These are phyloP conservation scores for Neodon shergylaensis DNA, from an alignment of 2,113 vertebrate species.

Conservation along the genomic window DNA sequence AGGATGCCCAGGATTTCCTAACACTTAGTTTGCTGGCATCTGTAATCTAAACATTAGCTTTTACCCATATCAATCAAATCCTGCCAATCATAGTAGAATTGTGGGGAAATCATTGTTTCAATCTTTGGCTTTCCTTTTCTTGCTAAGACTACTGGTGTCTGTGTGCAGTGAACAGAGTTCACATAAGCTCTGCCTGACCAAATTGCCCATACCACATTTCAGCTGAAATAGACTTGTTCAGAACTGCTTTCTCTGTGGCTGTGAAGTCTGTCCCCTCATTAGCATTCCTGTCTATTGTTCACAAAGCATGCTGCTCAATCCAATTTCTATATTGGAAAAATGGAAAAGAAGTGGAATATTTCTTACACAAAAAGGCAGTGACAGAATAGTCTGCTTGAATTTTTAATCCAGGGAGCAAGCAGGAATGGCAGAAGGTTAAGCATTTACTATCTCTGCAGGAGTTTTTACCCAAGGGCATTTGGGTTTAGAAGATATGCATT, in stretches of 20 bases:
- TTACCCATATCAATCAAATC: constrained; percentile 9
- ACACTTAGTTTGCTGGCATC: constrained; percentile 45
- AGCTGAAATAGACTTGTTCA: constrained; percentile 16
- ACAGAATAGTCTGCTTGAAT: background rate
- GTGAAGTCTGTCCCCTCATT: constrained; percentile 65
- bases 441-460: background rate
- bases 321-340: constrained; percentile 49
- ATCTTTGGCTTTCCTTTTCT: background rate
- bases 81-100: constrained; percentile 18
- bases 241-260: background rate
- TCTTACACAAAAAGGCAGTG: constrained; percentile 29
- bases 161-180: background rate
- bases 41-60: constrained; percentile 59
- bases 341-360: background rate
- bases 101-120: background rate
- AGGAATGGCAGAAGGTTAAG: background rate
- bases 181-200: background rate
- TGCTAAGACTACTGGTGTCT: background rate
- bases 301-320: constrained; percentile 59
- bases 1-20: constrained; percentile 49
- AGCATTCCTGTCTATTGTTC: constrained; percentile 66
- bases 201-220: background rate
- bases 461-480: background rate
- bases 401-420: background rate
- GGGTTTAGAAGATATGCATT: background rate